Evolutionary conservation across 2,797 vertebrate species (phyloP).

Genomic region (Amniataba percoides): DNA sequence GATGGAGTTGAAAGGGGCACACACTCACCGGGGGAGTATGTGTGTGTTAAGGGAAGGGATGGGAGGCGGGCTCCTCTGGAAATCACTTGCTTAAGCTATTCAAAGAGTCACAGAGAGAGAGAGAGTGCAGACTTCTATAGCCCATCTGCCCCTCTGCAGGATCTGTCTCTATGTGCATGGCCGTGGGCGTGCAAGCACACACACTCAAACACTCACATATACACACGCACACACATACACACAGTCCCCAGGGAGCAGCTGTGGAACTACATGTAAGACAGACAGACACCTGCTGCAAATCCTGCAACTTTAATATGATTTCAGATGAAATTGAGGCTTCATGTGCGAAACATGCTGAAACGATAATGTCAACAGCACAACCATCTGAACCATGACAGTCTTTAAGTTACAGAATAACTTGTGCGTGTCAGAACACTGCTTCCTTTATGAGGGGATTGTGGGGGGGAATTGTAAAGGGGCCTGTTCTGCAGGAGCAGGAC

Average conservation of each 20-base stretch:
- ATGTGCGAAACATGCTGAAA: conserved; percentile 33
- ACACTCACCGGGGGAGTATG: conserved; percentile 60
- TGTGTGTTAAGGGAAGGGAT: conserved; percentile 39
- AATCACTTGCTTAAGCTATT: conserved; percentile 75
- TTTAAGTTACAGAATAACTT: conserved; percentile 51
- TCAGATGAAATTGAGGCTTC: conserved; percentile 23
- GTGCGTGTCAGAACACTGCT: conserved; percentile 54
- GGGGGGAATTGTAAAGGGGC: conserved; percentile 53
- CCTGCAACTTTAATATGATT: conserved; percentile 17
- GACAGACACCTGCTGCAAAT: conserved; percentile 79
- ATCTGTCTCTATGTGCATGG: conserved; percentile 17
- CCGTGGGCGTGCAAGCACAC: no score
- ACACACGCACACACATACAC: conserved; percentile 22
- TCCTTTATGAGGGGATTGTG: conserved; percentile 57
- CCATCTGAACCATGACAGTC: conserved; percentile 17
- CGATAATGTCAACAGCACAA: conserved; percentile 12
- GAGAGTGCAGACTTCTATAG: conserved; percentile 58
- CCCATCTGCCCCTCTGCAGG: conserved; percentile 78
- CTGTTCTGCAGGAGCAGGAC: conserved; percentile 65
- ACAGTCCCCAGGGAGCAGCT: conserved; percentile 57
- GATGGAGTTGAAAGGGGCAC: conserved; percentile 55
- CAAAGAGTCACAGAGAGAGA: conserved; percentile 45
- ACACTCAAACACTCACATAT: conserved; percentile 10
- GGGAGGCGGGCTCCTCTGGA: conserved; percentile 63
- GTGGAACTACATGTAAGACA: conserved; percentile 39